These are phyloP conservation scores for Sander lucioperca DNA, from an alignment of 2,113 vertebrate species.

Conservation along the genomic window DNA sequence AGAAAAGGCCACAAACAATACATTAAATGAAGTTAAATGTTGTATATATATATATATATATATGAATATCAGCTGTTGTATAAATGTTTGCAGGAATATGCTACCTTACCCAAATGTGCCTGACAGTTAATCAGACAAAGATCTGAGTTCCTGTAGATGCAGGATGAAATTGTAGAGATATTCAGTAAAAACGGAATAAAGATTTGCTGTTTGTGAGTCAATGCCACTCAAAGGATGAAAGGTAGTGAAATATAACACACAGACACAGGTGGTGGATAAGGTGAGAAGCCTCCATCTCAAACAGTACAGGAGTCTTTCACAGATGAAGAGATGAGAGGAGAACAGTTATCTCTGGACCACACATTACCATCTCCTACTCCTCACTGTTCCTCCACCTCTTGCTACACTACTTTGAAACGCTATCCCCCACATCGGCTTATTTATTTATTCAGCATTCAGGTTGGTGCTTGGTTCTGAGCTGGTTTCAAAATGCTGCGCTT, in stretches of 20 bases:
- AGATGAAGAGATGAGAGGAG: constrained; percentile 32
- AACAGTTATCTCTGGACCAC: constrained; percentile 25
- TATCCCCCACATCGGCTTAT: not conserved
- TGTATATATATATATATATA: no score
- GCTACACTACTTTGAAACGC: not conserved
- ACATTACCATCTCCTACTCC: constrained; percentile 12
- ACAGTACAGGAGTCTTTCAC: not conserved
- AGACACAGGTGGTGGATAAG: not conserved
- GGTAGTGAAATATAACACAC: not conserved
- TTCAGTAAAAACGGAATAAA: not conserved
- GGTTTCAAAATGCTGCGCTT: not conserved
- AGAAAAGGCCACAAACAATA: no score
- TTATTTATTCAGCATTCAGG: not conserved
- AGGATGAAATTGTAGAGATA: not conserved
- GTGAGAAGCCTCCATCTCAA: not conserved
- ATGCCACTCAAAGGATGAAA: not conserved
- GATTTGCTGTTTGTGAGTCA: not conserved
- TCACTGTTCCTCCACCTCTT: not conserved
- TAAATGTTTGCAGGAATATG: not conserved
- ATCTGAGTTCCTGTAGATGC: not conserved
- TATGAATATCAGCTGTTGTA: not conserved
- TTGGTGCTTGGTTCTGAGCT: not conserved
- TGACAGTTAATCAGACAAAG: not conserved
- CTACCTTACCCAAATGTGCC: not conserved
- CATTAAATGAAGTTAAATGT: no score